Evolutionary conservation across 92 coral and sea anemone genomes (phyloP).

Genomic region (Zoanthus gigantus): DNA sequence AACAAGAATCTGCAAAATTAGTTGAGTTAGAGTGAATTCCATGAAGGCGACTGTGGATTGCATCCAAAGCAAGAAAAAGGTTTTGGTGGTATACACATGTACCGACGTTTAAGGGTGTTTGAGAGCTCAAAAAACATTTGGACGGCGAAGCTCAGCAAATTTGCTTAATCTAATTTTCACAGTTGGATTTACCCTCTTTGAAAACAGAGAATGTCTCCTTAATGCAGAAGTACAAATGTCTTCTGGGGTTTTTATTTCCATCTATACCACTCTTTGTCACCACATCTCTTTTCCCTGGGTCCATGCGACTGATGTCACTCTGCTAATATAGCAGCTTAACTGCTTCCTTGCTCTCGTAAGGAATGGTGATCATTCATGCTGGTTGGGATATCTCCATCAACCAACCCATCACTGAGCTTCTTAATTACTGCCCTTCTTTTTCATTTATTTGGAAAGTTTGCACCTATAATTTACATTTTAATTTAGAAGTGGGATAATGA

Average conservation of each 20-base stretch:
- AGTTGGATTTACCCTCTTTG: conserved; percentile 13
- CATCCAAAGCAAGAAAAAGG: conserved; percentile 55
- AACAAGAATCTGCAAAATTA: conserved; percentile 13
- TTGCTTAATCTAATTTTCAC: conserved; percentile 29
- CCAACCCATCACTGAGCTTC: conserved; percentile 55
- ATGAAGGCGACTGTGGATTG: conserved; percentile 55
- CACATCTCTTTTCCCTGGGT: conserved; percentile 64
- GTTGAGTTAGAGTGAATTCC: neutral
- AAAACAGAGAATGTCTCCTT: conserved; percentile 52
- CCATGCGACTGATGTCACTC: conserved; percentile 58
- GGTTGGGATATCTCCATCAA: conserved; percentile 30
- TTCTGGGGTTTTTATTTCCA: conserved; percentile 54
- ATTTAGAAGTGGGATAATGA: conserved; percentile 34
- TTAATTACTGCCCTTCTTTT: conserved; percentile 38
- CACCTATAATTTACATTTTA: conserved; percentile 15
- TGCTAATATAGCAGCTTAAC: conserved; percentile 38
- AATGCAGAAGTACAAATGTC: conserved; percentile 50
- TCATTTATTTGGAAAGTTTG: conserved; percentile 40
- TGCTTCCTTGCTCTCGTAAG: conserved; percentile 46
- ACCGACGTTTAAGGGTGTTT: conserved; percentile 18
- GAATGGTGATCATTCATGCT: conserved; percentile 29
- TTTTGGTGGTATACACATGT: conserved; percentile 55
- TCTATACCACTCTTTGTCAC: conserved; percentile 26
- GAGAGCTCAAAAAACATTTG: conserved; percentile 50
- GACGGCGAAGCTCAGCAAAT: conserved; percentile 32